These are phyloP conservation scores for Loxodonta africana DNA, from an alignment of 2,113 vertebrate species.

Conservation along the genomic window DNA sequence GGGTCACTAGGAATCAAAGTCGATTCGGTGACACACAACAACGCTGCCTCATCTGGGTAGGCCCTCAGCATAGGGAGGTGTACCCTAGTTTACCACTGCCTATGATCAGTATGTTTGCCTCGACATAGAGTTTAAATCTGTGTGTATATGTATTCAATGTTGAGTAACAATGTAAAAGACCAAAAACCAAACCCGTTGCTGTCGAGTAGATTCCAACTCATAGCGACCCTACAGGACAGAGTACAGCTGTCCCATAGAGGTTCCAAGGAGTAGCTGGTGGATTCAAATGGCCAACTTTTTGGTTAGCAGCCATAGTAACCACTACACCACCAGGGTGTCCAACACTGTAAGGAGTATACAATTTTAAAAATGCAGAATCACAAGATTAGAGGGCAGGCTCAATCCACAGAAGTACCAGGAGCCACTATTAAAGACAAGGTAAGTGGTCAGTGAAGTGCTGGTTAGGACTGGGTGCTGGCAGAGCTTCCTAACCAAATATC, in stretches of 20 bases:
- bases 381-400: background rate
- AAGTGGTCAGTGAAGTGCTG: background rate
- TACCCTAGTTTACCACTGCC: background rate
- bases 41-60: background rate
- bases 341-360: background rate
- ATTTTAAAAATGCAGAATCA: background rate
- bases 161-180: background rate
- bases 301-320: too few relatives aligned
- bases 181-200: too few relatives aligned
- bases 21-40: background rate
- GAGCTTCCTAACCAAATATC: background rate
- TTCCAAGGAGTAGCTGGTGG: too few relatives aligned
- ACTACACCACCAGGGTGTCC: too few relatives aligned
- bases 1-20: too few relatives aligned
- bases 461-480: background rate
- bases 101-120: background rate
- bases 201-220: too few relatives aligned
- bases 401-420: background rate
- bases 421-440: background rate
- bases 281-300: too few relatives aligned
- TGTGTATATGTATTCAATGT: background rate
- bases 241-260: too few relatives aligned
- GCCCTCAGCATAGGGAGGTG: background rate
- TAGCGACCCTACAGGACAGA: too few relatives aligned
- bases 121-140: background rate